A percentile compares a stretch with the other conserved stretches of the same genome.
Evolutionary conservation across 1,140 invertebrate species (phyloP).

Genomic region (Ectropis grisescens): DNA sequence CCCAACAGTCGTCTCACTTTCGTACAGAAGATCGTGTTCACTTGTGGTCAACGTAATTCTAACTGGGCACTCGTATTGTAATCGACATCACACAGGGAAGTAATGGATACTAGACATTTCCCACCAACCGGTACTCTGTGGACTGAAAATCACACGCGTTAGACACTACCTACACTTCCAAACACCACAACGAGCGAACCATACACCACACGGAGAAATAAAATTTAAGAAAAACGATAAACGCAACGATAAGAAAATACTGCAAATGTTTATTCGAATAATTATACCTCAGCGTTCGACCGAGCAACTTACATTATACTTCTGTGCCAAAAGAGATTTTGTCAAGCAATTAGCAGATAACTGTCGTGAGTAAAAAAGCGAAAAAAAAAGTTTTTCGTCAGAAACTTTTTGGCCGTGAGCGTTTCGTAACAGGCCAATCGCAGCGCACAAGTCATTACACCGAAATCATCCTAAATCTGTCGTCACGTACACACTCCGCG

Average conservation of each 20-base stretch:
- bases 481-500: conserved; percentile 21
- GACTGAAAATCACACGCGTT: conserved; percentile 33
- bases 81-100: conserved; percentile 43
- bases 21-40: conserved; percentile 41
- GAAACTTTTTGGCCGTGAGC: conserved; percentile 30
- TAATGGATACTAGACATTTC: conserved; percentile 47
- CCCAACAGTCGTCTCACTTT: conserved; percentile 44
- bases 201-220: conserved; percentile 1
- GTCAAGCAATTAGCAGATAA: conserved; percentile 38
- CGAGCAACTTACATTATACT: conserved; percentile 15
- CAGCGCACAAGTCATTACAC: conserved; percentile 18
- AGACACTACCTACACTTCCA: conserved; percentile 1
- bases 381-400: conserved; percentile 28
- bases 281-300: conserved; percentile 13
- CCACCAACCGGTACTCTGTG: conserved; percentile 25
- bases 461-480: conserved; percentile 32
- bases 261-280: conserved; percentile 33
- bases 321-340: conserved; percentile 41
- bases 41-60: conserved; percentile 53
- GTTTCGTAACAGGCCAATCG: conserved; percentile 31
- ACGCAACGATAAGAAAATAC: conserved; percentile 16
- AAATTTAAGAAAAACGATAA: conserved; percentile 22
- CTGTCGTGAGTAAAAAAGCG: conserved; percentile 31
- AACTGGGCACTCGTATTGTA: conserved; percentile 38
- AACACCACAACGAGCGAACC: not conserved